A percentile compares a stretch with the other conserved stretches of the same genome.
These are phyloP conservation scores for Lasioglossum albipes DNA, from an alignment of 1,140 invertebrate genomes.

Conservation along the genomic window DNA sequence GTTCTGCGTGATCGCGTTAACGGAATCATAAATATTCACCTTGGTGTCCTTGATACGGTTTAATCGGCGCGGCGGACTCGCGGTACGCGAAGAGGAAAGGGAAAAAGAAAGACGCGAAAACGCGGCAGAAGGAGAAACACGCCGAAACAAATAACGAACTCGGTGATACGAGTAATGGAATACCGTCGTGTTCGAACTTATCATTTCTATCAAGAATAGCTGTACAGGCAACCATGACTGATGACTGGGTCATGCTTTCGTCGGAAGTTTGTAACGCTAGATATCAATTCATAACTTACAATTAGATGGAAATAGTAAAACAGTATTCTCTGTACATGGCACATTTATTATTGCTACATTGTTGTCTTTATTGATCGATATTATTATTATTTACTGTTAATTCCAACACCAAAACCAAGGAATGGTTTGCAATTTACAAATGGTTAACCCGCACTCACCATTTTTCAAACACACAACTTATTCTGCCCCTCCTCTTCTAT, in stretches of 20 bases:
- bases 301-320: no score
- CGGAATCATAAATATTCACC: conserved; percentile 45
- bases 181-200: background rate
- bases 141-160: background rate
- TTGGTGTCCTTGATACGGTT: conserved; percentile 13
- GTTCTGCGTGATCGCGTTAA: conserved; percentile 31
- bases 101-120: background rate
- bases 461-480: no score
- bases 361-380: no score
- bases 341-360: no score
- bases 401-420: no score
- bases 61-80: conserved; percentile 7
- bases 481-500: no score
- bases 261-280: no score
- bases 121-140: background rate
- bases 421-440: no score
- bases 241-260: background rate
- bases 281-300: background rate
- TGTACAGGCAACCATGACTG: background rate
- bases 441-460: no score
- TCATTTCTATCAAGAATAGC: background rate
- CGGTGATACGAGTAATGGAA: background rate
- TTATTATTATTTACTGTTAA: no score
- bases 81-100: background rate
- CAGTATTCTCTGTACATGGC: no score